These are phyloP conservation scores for Ernsta delagoae DNA, from an alignment of 2,888 invertebrate species.

Conservation along the genomic window DNA sequence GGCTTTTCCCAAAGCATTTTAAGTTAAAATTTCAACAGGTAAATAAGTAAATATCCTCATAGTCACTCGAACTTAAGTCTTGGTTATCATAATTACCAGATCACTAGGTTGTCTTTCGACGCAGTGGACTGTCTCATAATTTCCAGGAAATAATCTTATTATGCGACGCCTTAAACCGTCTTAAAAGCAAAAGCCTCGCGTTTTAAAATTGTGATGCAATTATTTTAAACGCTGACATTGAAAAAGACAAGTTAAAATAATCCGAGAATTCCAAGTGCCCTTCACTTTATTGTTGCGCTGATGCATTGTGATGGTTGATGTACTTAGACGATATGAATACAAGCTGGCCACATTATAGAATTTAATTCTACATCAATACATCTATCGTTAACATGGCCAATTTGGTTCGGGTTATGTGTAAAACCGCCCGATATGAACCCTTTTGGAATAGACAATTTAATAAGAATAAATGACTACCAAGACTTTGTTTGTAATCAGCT, in stretches of 20 bases:
- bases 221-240: constrained; percentile 85
- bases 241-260: constrained; percentile 84
- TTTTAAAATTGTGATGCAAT: constrained; percentile 85
- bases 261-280: constrained; percentile 81
- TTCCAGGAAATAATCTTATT: constrained; percentile 81
- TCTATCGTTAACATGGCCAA: constrained; percentile 44
- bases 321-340: constrained; percentile 77
- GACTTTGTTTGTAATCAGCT: constrained; percentile 34
- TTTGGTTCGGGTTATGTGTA: too few species aligned
- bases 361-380: constrained; percentile 59
- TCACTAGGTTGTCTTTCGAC: constrained; percentile 11
- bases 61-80: constrained; percentile 5
- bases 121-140: constrained; percentile 58
- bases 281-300: constrained; percentile 75
- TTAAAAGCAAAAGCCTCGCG: constrained; percentile 80
- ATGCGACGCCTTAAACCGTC: constrained; percentile 70
- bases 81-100: constrained; percentile 14
- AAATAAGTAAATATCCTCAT: constrained; percentile 27
- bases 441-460: too few species aligned
- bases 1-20: constrained; percentile 22
- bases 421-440: too few species aligned
- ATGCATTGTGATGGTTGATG: constrained; percentile 81
- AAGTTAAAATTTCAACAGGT: constrained; percentile 16
- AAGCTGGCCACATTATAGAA: constrained; percentile 51
- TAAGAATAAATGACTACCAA: not conserved